A percentile compares a stretch with the other conserved stretches of the same genome.
Evolutionary conservation across 2,888 invertebrate genomes (phyloP).

Genomic region (Thelaira solivaga): DNA sequence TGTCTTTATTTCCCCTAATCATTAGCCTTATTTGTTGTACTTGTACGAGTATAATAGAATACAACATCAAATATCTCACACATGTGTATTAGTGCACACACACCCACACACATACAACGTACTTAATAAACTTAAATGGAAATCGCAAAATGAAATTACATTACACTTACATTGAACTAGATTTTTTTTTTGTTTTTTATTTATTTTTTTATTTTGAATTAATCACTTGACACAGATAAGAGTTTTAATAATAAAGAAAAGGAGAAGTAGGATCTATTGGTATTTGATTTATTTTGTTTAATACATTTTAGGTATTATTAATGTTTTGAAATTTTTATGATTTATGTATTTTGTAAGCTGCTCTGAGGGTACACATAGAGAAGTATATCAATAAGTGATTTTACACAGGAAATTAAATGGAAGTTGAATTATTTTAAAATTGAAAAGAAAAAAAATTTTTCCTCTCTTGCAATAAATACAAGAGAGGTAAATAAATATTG

Average conservation of each 20-base stretch:
- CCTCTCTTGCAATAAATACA: not conserved
- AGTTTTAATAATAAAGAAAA: not conserved
- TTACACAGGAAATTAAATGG: constrained; percentile 7
- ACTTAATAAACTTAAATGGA: not conserved
- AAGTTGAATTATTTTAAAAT: not conserved
- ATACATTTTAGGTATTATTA: not conserved
- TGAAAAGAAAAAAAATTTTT: not conserved
- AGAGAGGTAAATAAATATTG: too few relatives aligned
- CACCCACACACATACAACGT: not conserved
- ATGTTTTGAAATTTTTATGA: too few relatives aligned
- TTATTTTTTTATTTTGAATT: constrained; percentile 20
- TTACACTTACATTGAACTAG: constrained; percentile 13
- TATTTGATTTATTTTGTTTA: not conserved
- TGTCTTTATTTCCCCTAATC: not conserved
- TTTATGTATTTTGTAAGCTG: too few relatives aligned
- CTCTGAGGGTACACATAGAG: too few relatives aligned
- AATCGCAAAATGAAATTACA: not conserved
- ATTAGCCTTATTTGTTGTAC: not conserved
- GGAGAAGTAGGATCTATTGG: not conserved
- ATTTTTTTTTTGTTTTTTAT: not conserved
- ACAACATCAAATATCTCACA: too few relatives aligned
- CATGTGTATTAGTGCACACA: not conserved
- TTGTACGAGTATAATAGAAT: not conserved
- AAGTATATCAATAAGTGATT: not conserved
- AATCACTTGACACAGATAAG: constrained; percentile 40